Conservation (phyloP, 2,888 invertebrate species). For the Cylindroiulus punctatus region DNA sequence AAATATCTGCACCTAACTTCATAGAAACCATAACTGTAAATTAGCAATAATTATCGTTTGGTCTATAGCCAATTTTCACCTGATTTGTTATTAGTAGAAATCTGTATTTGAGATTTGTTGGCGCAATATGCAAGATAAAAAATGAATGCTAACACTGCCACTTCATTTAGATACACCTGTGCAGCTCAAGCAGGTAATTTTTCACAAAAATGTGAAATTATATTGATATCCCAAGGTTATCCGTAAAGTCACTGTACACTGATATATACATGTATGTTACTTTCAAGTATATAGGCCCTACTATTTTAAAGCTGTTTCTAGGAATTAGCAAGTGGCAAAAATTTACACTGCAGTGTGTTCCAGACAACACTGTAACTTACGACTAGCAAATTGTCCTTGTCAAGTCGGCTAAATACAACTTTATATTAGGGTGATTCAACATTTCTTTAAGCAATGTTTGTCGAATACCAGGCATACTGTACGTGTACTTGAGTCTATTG, state of each 20-base stretch:
- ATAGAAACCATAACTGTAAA: too few relatives aligned
- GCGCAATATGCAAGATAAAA: too few relatives aligned
- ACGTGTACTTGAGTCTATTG: too few relatives aligned
- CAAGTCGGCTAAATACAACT: neutral
- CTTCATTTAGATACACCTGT: too few relatives aligned
- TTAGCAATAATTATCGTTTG: too few relatives aligned
- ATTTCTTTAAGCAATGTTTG: conserved; percentile 4
- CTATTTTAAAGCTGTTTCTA: neutral
- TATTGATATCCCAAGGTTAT: neutral
- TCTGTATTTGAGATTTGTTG: too few relatives aligned
- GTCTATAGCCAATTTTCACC: too few relatives aligned
- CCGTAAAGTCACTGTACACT: neutral
- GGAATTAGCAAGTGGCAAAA: neutral
- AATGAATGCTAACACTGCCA: too few relatives aligned
- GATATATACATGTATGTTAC: neutral
- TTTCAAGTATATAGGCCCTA: neutral
- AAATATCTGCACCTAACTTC: too few relatives aligned
- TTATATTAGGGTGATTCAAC: neutral
- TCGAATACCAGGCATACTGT: conserved; percentile 1
- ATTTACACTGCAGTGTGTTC: neutral
- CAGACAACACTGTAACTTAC: neutral
- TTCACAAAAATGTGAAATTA: neutral
- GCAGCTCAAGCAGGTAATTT: too few relatives aligned
- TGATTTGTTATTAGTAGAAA: too few relatives aligned
- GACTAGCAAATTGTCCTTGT: conserved; percentile 1